Percentiles rank a stretch among this genome's conserved stretches.
Conservation (phyloP, 2,888 invertebrate species). For the Ectobius pallidus region DNA sequence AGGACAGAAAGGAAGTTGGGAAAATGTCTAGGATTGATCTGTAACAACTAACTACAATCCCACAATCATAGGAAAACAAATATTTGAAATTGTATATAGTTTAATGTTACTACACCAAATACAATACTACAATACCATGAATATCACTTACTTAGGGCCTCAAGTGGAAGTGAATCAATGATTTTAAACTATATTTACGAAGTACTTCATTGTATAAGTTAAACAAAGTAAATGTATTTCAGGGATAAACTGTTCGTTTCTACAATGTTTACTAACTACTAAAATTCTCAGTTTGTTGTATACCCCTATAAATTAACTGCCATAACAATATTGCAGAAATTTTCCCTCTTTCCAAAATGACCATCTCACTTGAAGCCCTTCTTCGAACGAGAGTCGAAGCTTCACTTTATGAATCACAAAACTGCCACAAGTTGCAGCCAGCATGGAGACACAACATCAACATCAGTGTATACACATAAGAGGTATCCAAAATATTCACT, state of each 20-base stretch:
- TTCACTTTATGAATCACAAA: background rate
- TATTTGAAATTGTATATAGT: background rate
- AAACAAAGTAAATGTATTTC: too few relatives aligned
- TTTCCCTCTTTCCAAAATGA: background rate
- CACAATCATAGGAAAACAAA: too few relatives aligned
- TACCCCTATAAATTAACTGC: too few relatives aligned
- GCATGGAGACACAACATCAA: background rate
- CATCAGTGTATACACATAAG: slow-evolving; percentile 7
- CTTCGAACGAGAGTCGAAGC: background rate
- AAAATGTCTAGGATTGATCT: too few relatives aligned
- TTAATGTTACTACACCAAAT: slow-evolving; percentile 7
- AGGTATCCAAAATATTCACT: slow-evolving; percentile 39
- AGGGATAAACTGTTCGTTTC: too few relatives aligned
- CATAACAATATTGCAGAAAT: background rate
- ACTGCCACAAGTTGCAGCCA: background rate
- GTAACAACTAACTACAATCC: too few relatives aligned
- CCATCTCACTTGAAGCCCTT: background rate
- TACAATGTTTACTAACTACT: too few relatives aligned
- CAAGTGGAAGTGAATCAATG: background rate
- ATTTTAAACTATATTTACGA: too few relatives aligned
- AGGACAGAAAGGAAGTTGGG: too few relatives aligned
- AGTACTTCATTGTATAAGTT: too few relatives aligned
- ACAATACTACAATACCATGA: background rate
- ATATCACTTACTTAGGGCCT: background rate
- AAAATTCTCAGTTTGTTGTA: too few relatives aligned